Evolutionary conservation across 2,113 vertebrate genomes (phyloP), one percentile per base, ranked within the genome.

Genomic region (Osmerus eperlanus): DNA sequence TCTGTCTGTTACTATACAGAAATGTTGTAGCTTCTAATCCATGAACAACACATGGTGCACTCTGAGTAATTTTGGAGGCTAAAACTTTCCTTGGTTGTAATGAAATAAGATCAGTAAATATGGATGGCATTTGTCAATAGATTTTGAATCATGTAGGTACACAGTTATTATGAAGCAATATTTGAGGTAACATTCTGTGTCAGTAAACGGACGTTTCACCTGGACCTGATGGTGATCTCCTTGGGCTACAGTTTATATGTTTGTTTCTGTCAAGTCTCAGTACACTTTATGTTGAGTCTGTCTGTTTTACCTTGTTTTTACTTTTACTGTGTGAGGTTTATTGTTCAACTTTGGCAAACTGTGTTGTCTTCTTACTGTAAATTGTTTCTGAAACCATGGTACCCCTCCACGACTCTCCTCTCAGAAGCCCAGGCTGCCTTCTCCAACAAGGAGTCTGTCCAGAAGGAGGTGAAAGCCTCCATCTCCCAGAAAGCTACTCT

Each of bases 401-500:
- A 9, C 88, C 95, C 11, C 23, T 56, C 7, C 65, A 68, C 21
- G 0, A 12, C 74, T 66, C 61, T 23, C 25, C 54, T 19, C 58
- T 12, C 67, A 88, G 85, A 85, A 61, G 25, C 76, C n/a, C 41
- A 47, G 53, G 80, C 90, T 32, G 90, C 75, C 0, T 95, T 95
- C 86, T 84, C 76, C 78, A 92, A 93, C 76, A 87, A 90, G 36
- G 92, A 93, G 2, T 89, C 90, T 1, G 76, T 92, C 15, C 91
- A 94, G 83, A 91, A 76, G 6, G 92, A 95, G 64, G 82, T 96
- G 28, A 92, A 83, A 0, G 90, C 88, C 0, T 41, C 68, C 41
- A 74, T 88, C 36, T 87, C 87, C 16, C 87, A 92, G 78, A 94
- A 86, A n/a, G 85, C 90, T 65, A 90, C 81, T 56, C 87, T 95